Evolutionary conservation across 2,113 vertebrate species (phyloP).

Genomic region (Oriolus oriolus): DNA sequence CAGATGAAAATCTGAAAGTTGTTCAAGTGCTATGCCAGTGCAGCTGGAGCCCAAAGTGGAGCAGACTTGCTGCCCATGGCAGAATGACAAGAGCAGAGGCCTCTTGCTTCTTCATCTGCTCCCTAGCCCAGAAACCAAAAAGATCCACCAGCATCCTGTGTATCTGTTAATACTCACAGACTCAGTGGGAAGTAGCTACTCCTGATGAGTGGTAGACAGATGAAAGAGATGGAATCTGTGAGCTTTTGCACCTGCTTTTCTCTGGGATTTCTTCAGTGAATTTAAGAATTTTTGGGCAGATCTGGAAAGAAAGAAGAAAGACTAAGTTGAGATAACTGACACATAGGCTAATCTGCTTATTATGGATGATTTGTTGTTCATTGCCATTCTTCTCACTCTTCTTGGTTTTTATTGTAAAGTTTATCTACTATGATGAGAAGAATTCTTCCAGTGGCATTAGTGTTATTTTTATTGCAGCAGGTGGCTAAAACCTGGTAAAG

Average conservation of each 20-base stretch:
- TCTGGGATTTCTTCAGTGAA: neutral
- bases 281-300: neutral
- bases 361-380: neutral
- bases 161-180: neutral
- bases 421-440: fast-evolving
- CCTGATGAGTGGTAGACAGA: neutral
- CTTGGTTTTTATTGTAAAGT: neutral
- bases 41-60: neutral
- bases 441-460: neutral
- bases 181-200: neutral
- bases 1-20: neutral
- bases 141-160: neutral
- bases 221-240: neutral
- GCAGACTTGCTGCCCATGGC: neutral
- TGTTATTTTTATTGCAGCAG: neutral
- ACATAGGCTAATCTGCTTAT: neutral
- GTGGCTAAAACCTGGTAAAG: neutral
- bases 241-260: neutral
- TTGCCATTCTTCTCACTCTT: neutral
- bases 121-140: neutral
- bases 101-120: neutral
- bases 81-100: neutral
- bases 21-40: fast-evolving
- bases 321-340: neutral
- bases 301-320: neutral